Conservation (phyloP, 1,140 invertebrate genomes). For the Drosophila ogumai region DNA sequence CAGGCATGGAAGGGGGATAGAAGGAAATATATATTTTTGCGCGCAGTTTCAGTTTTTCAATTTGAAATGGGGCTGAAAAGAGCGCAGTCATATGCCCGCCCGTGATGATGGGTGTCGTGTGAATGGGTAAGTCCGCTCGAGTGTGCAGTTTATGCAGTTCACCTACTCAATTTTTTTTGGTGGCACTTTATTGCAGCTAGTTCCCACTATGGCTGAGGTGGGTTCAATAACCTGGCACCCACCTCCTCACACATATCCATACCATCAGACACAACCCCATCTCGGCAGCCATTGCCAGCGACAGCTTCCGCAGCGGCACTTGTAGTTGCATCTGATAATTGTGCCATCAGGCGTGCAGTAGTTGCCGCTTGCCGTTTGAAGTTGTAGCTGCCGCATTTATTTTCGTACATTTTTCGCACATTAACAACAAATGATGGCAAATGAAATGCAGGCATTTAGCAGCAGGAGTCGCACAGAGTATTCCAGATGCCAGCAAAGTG, state of each 20-base stretch:
- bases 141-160: constrained; percentile 31
- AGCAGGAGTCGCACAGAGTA: neutral
- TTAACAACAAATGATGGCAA: constrained; percentile 40
- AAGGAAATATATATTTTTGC: constrained; percentile 27
- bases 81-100: constrained; percentile 30
- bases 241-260: neutral
- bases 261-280: neutral
- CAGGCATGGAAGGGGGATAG: constrained; percentile 6
- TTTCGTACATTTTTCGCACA: constrained; percentile 55
- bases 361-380: constrained; percentile 32
- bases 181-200: constrained; percentile 49
- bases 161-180: constrained; percentile 48
- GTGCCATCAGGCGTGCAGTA: constrained; percentile 53
- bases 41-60: constrained; percentile 32
- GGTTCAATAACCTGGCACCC: constrained; percentile 66
- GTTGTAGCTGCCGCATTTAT: constrained; percentile 53
- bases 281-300: constrained; percentile 23
- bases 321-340: constrained; percentile 70
- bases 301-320: constrained; percentile 50
- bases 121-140: constrained; percentile 16
- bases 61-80: constrained; percentile 57
- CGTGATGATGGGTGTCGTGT: constrained; percentile 35
- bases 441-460: constrained; percentile 40
- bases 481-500: constrained; percentile 21
- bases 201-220: neutral